Evolutionary conservation across 1,140 invertebrate species (phyloP), one percentile per base, ranked within the genome.

Genomic region (Zophobas morio): DNA sequence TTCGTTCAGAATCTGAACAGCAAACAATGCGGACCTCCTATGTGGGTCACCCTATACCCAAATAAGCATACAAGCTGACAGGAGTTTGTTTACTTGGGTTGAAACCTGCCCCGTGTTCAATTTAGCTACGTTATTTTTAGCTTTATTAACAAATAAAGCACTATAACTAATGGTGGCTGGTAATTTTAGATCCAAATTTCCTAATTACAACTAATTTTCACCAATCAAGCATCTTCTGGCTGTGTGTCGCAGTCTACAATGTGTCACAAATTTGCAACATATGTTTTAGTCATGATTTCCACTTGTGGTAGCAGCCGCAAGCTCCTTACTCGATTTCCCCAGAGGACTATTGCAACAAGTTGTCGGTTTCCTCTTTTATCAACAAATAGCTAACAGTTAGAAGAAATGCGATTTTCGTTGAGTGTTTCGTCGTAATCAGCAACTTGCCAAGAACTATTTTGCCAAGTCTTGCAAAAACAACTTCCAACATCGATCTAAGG

Each of bases 311-410:
- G 20, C 20, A 20, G 20, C 20, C 20, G 20, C 20, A 20, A 20
- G 42, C 42, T 54, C 20, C 20, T 36, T 60, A 36, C 35, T 60
- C 2, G 2, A 60, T 60, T 60, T 60, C 56, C 56, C 56, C 35
- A 8, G 56, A 60, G 56, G 33, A 60, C 35, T 39, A 8, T 36
- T n/a, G 56, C 56, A 60, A 60, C 56, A 60, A 60, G 56, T 60
- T 36, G 42, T 3, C 8, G 42, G 42, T 46, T 8, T 46, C 8
- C 8, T 3, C 3, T 3, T 4, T 4, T 3, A 46, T 46, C 8
- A 46, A 51, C 49, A 51, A 51, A 51, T 20, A 51, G 6, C 42
- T 8, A 46, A 46, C 42, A 8, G 42, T 46, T 8, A 4, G 42
- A 8, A 8, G 6, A 46, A 46, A 20, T 20, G 20, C 20, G 20